These are phyloP conservation scores for Melanotaenia nigrans DNA, from an alignment of 2,797 vertebrate species.

Conservation along the genomic window DNA sequence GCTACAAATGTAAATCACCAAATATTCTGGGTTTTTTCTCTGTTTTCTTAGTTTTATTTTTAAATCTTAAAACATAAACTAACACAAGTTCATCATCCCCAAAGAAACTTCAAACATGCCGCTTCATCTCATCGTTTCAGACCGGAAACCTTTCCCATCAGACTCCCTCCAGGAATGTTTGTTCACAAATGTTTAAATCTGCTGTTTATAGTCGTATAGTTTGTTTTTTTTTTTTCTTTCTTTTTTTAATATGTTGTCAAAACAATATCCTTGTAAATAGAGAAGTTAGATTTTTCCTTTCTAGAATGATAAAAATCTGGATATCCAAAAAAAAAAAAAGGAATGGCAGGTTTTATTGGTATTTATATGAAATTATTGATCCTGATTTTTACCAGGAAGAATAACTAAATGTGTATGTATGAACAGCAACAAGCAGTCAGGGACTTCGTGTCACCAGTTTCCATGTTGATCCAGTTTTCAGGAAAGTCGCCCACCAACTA, in stretches of 20 bases:
- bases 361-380: not conserved
- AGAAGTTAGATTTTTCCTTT: not conserved
- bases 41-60: not conserved
- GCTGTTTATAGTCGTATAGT: not conserved
- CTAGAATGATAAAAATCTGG: not conserved
- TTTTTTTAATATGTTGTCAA: not conserved
- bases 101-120: too few relatives aligned
- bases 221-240: not conserved
- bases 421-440: not conserved
- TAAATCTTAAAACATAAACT: not conserved
- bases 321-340: not conserved
- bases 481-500: too few relatives aligned
- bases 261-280: constrained; percentile 19
- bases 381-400: too few relatives aligned
- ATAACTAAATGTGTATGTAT: not conserved
- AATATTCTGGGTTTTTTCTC: not conserved
- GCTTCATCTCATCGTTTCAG: not conserved
- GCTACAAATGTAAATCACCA: constrained; percentile 16
- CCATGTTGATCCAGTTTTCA: not conserved
- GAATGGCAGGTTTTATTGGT: not conserved
- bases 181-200: not conserved
- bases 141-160: not conserved
- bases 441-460: not conserved
- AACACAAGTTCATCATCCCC: not conserved
- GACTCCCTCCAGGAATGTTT: not conserved